Conservation (phyloP, 1,140 invertebrate species). For the Batillaria attramentaria region DNA sequence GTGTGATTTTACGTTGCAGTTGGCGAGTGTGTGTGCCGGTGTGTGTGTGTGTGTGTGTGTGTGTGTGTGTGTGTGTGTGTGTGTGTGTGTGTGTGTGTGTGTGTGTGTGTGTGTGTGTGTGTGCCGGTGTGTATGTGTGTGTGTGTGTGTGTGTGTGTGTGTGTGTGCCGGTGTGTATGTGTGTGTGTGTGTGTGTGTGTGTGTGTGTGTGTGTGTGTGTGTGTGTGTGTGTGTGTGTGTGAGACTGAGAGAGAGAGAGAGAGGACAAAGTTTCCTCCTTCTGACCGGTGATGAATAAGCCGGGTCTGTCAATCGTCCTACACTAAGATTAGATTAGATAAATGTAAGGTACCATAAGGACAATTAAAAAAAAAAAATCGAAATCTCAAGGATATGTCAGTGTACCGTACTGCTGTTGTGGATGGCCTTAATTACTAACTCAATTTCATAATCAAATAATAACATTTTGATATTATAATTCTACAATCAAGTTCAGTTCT, state of each 20-base stretch:
- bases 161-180: not conserved
- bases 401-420: not conserved
- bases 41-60: conserved; percentile 21
- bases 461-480: too few relatives aligned
- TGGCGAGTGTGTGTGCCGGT: not conserved
- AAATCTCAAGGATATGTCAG: not conserved
- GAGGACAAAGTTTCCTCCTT: not conserved
- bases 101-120: not conserved
- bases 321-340: not conserved
- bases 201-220: not conserved
- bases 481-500: too few relatives aligned
- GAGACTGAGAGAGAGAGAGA: not conserved
- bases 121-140: not conserved
- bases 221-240: not conserved
- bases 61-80: conserved; percentile 16
- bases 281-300: not conserved
- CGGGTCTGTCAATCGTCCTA: not conserved
- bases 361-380: not conserved
- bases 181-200: not conserved
- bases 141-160: not conserved
- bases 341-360: not conserved
- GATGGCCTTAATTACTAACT: too few relatives aligned
- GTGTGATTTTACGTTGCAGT: too few relatives aligned
- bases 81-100: not conserved
- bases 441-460: too few relatives aligned